Percentiles rank a stretch among this genome's conserved stretches.
These are phyloP conservation scores for Phenganax subtilis DNA, from an alignment of 92 coral and sea anemone species.

Conservation along the genomic window DNA sequence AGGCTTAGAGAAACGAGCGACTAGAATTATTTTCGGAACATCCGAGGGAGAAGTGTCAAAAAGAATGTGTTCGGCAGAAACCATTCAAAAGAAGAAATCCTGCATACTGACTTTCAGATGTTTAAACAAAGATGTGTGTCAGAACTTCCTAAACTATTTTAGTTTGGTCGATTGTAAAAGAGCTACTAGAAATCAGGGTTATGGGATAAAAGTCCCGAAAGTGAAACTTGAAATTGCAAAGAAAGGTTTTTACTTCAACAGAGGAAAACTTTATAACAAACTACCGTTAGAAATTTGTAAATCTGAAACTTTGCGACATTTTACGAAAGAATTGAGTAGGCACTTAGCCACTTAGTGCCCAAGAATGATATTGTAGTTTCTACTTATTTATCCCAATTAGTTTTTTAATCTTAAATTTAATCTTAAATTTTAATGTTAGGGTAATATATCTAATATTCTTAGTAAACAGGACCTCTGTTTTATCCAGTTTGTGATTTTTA, in stretches of 20 bases:
- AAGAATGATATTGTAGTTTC: too few relatives aligned
- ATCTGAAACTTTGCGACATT: slow-evolving; percentile 17
- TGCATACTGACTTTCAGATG: slow-evolving; percentile 13
- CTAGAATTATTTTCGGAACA: slow-evolving; percentile 7
- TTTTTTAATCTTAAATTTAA: too few relatives aligned
- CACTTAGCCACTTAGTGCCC: neutral
- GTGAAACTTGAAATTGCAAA: slow-evolving; percentile 23
- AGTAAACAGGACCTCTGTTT: too few relatives aligned
- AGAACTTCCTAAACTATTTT: slow-evolving; percentile 20
- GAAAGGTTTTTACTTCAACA: slow-evolving; percentile 19
- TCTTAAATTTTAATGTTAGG: too few relatives aligned
- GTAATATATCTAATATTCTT: too few relatives aligned
- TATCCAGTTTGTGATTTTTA: too few relatives aligned
- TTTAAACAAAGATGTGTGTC: slow-evolving; percentile 18
- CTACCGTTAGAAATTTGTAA: slow-evolving; percentile 5
- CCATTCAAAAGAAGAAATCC: slow-evolving; percentile 32
- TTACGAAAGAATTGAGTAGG: neutral
- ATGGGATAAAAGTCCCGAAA: slow-evolving; percentile 20
- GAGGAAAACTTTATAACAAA: slow-evolving; percentile 12
- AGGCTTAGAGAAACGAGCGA: slow-evolving; percentile 11
- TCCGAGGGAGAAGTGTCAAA: neutral
- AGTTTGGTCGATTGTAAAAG: neutral
- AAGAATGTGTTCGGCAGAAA: neutral
- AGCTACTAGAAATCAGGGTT: slow-evolving; percentile 14
- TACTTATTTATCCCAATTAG: too few relatives aligned